These are phyloP conservation scores for Tetramorium alpestre DNA, from an alignment of 1,140 invertebrate species.

Conservation along the genomic window DNA sequence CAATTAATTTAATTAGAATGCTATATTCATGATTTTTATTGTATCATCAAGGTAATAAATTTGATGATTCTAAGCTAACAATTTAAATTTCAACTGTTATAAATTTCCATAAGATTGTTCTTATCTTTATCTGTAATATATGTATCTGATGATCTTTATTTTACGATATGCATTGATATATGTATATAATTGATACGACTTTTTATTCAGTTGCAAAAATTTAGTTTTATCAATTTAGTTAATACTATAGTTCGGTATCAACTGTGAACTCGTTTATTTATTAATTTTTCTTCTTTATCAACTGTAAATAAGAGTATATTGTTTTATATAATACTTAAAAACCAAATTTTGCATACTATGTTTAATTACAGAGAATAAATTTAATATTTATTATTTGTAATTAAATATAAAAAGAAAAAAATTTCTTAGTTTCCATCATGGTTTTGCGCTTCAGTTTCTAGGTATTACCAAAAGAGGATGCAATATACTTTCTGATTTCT, in stretches of 20 bases:
- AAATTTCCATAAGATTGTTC: too few species aligned
- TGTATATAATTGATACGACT: too few species aligned
- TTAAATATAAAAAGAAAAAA: not conserved
- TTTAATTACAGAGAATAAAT: constrained; percentile 10
- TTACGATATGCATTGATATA: too few species aligned
- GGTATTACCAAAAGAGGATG: constrained; percentile 18
- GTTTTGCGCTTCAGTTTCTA: not conserved
- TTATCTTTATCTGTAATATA: too few species aligned
- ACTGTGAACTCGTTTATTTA: too few species aligned
- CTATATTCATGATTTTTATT: not conserved
- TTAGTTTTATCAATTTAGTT: too few species aligned
- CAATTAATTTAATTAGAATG: not conserved
- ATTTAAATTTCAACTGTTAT: too few species aligned
- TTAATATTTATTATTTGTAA: not conserved
- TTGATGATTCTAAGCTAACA: too few species aligned
- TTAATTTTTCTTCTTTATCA: not conserved
- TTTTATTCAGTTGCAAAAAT: too few species aligned
- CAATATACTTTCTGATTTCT: constrained; percentile 18
- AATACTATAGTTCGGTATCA: too few species aligned
- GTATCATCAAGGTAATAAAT: too few species aligned
- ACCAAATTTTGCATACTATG: not conserved
- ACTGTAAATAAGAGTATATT: not conserved
- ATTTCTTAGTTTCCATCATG: not conserved
- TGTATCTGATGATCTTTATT: too few species aligned
- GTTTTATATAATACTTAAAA: not conserved